Conservation (phyloP, 2,888 invertebrate species). For the Druceiella hillmani region DNA sequence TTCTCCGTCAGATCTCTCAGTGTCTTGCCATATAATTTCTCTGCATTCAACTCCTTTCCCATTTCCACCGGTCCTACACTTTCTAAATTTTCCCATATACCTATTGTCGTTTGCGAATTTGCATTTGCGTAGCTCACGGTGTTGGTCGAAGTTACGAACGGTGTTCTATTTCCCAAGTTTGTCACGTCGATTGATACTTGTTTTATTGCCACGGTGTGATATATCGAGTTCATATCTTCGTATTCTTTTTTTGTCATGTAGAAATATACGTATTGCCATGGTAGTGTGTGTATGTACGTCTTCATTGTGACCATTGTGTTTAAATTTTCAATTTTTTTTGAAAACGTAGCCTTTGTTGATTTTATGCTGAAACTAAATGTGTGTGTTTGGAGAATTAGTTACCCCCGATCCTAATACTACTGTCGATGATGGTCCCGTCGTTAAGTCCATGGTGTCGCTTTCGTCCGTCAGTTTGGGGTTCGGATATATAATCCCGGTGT, state of each 20-base stretch:
- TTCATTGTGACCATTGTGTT: too few species aligned
- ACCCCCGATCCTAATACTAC: too few species aligned
- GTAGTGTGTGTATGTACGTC: slow-evolving; percentile 6
- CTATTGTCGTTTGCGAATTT: slow-evolving; percentile 12
- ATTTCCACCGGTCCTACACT: neutral
- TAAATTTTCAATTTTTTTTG: too few species aligned
- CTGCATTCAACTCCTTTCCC: slow-evolving; percentile 4
- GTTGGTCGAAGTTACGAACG: slow-evolving; percentile 8
- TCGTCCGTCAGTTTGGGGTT: too few species aligned
- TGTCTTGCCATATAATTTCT: slow-evolving; percentile 4
- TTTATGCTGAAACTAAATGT: too few species aligned
- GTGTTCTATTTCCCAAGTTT: slow-evolving; percentile 12
- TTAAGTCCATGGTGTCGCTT: too few species aligned
- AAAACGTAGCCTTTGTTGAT: too few species aligned
- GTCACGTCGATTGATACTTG: slow-evolving; percentile 5
- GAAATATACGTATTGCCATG: slow-evolving; percentile 8
- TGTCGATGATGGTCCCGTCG: too few species aligned
- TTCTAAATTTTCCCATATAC: slow-evolving; percentile 12
- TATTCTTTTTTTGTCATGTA: slow-evolving; percentile 1
- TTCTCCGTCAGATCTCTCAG: neutral
- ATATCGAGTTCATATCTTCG: slow-evolving; percentile 1
- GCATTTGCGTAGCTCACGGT: slow-evolving; percentile 9
- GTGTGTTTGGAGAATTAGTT: too few species aligned
- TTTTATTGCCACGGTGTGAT: slow-evolving; percentile 6
- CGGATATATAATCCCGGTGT: too few species aligned